Percentiles rank a stretch among this genome's conserved stretches.
Conservation (phyloP, 2,113 vertebrate genomes). For the Panurus biarmicus region DNA sequence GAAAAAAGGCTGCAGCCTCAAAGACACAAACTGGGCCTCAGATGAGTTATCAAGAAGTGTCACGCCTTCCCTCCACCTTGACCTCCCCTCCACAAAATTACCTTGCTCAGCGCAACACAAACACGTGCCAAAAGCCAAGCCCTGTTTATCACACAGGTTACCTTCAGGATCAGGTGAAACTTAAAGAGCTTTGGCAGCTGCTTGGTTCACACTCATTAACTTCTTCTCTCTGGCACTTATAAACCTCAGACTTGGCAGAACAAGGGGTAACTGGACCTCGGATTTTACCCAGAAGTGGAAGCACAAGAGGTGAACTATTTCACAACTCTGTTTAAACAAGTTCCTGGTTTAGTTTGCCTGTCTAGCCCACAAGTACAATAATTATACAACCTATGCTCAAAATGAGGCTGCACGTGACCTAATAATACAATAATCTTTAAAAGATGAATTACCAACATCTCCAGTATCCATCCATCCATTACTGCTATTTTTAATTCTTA, state of each 20-base stretch:
- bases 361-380: background rate
- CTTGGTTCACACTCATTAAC: background rate
- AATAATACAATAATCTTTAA: background rate
- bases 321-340: slow-evolving; percentile 41
- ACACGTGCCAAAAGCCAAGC: background rate
- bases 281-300: slow-evolving; percentile 41
- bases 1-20: background rate
- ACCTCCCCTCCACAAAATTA: background rate
- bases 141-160: background rate
- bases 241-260: slow-evolving; percentile 21
- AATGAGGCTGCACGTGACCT: background rate
- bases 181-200: background rate
- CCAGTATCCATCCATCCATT: background rate
- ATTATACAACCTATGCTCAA: background rate
- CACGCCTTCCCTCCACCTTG: background rate
- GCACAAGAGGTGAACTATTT: slow-evolving; percentile 22
- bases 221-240: background rate
- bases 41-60: background rate
- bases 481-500: background rate
- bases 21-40: background rate
- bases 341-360: background rate
- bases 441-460: background rate
- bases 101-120: background rate
- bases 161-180: slow-evolving; percentile 34
- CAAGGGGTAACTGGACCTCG: background rate